Base-by-base conservation (phyloP, 2,113 vertebrate species). In the Vulpes ferrilata region DNA sequence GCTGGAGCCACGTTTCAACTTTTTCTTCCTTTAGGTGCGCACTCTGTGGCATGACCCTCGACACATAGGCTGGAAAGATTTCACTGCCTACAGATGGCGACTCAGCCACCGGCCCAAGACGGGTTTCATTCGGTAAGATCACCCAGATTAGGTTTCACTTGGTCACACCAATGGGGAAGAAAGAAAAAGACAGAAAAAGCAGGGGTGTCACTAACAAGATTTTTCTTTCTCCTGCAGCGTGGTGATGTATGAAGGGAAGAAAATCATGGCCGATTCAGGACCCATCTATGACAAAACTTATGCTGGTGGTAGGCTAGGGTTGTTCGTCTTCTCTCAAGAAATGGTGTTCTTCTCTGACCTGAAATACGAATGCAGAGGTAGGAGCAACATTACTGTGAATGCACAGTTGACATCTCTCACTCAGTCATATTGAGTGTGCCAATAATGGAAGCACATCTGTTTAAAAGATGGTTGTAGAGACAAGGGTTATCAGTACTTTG, bases 321-420 rank as follows among this genome's bases (percentile, higher is more conserved):
- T 99, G 94, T 99, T 99, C 78, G 99, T 99, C 98, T 99, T 99
- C 99, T 99, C 99, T 96, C 99, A 99, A 98, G 99, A 99, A 99
- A 99, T 99, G 99, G 99, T 99, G 96, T 99, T 99, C 99, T 99
- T 99, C 99, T 99, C 99, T 19, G 99, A 99, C 98, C 99, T 99
- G 98, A 99, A 99, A 99, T 99, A 99, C 32, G 99, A 99, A 99
- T 99, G 99, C 98, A 99, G 99, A 99, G 99, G 99, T 99, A 99
- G 98, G 99, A 88, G 90, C 89, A 25, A 88, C 17, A 23, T 1
- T 12, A 16, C 15, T 51, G 13, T 53, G 48, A 65, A 64, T 16
- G 7, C 16, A 32, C 17, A 43, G 9, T 12, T 27, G 64, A 53
- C 55, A 3, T 57, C 32, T 17, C 73, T 83, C 51, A 43, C 43